Evolutionary conservation across 2,797 vertebrate genomes (phyloP).

Genomic region (Syncerus caffer): DNA sequence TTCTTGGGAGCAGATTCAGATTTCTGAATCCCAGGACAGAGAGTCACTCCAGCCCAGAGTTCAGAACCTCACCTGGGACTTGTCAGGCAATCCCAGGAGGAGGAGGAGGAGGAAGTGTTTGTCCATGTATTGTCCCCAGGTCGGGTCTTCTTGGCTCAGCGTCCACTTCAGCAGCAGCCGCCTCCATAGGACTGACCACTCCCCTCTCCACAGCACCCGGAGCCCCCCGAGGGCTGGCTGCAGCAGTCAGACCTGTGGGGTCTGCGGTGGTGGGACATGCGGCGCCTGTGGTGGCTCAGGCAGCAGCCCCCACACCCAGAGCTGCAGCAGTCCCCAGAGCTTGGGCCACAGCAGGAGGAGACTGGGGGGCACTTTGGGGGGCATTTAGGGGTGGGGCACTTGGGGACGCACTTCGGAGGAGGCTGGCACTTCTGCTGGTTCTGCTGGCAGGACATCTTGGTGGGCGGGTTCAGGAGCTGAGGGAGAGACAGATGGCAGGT

Average conservation of each 20-base stretch:
- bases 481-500: too few relatives aligned
- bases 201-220: neutral
- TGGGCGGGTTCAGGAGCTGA: too few relatives aligned
- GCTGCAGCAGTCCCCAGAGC: neutral
- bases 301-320: neutral
- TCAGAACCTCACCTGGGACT: neutral
- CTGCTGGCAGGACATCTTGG: too few relatives aligned
- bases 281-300: neutral
- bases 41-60: neutral
- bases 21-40: neutral
- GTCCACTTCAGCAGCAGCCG: neutral
- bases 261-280: neutral
- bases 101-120: neutral
- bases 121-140: too few relatives aligned
- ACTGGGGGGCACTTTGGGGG: too few relatives aligned
- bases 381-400: too few relatives aligned
- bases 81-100: neutral
- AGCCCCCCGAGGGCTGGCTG: neutral
- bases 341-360: fast-evolving
- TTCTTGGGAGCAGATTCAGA: neutral
- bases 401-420: too few relatives aligned
- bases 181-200: neutral
- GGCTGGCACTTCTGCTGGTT: too few relatives aligned
- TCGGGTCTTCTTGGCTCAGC: too few relatives aligned
- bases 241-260: neutral